Base-by-base conservation (phyloP, 2,797 vertebrate species). In the Acipenser ruthenus region DNA sequence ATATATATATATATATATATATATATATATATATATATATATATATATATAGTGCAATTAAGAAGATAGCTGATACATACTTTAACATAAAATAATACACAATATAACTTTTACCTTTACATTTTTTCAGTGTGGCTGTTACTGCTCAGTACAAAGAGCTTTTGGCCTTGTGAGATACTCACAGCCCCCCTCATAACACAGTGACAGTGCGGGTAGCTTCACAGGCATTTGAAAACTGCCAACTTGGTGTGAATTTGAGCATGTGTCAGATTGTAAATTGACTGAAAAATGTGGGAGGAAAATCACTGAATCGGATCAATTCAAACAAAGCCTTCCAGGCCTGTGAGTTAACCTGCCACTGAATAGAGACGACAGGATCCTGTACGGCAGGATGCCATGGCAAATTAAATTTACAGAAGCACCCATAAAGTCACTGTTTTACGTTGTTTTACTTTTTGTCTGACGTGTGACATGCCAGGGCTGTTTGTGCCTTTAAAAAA, bases 401-500 rank as follows among this genome's bases (percentile, higher is more conserved):
- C 47, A 65, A 65, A n/a, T 56, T 65, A 6, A 8, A 58, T 58
- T 48, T 11, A 52, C 51, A 58, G 37, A 47, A 12, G 18, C 37
- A 37, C 37, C 37, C 37, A 52, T 47, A 65, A 55, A 65, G 47
- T 66, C 53, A 49, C 59, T 49, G 18, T 10, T 11, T 48, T 12
- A 10, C 8, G 8, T 10, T 60, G 12, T 47, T 49, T 37, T 37
- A 37, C 64, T 18, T 49, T 18, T 47, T 49, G 11, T 48, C 1
- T 47, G 59, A 51, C 37, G 49, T 48, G 8, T n/a, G 58, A 13
- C 1, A n/a, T 18, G 23, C n/a, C 13, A 11, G 58, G 37, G 7
- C 23, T 65, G 48, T 7, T 53, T 69, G 50, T 69, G 64, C 50
- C 68, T 69, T 62, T 62, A 62, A 65, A 60, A 69, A 60, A 66